Conservation (phyloP, 2,113 vertebrate species). For the Ictidomys tridecemlineatus region DNA sequence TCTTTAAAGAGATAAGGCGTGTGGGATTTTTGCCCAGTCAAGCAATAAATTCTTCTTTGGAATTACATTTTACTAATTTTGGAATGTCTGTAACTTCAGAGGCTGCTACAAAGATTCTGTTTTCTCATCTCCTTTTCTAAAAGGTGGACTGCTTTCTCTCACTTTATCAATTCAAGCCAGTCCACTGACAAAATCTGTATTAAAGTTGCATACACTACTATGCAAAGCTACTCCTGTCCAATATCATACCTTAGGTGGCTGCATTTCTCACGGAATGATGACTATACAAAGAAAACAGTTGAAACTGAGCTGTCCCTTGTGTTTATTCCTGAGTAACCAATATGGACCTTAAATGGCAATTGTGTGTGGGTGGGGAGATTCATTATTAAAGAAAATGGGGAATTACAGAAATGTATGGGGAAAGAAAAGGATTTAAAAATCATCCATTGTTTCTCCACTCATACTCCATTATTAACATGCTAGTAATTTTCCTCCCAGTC, state of each 20-base stretch:
- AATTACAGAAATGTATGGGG: constrained; percentile 61
- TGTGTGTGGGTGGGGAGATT: constrained; percentile 31
- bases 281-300: constrained; percentile 48
- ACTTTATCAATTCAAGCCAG: not conserved
- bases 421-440: constrained; percentile 4
- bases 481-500: constrained; percentile 48
- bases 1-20: constrained; percentile 38
- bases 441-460: constrained; percentile 44
- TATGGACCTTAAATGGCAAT: not conserved
- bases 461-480: constrained; percentile 19
- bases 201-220: not conserved
- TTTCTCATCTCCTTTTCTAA: not conserved
- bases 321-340: not conserved
- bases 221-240: not conserved
- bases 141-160: not conserved
- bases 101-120: constrained; percentile 1
- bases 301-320: constrained; percentile 17
- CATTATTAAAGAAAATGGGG: constrained; percentile 47
- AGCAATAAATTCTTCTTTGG: constrained; percentile 14
- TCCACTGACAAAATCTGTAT: not conserved
- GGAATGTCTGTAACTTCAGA: constrained; percentile 27
- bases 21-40: not conserved
- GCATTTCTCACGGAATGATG: not conserved
- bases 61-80: constrained; percentile 31
- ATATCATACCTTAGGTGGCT: not conserved